Percentiles rank a stretch among this genome's conserved stretches.
Evolutionary conservation across 2,888 invertebrate species (phyloP).

Genomic region (Ormyrus nitidulus): DNA sequence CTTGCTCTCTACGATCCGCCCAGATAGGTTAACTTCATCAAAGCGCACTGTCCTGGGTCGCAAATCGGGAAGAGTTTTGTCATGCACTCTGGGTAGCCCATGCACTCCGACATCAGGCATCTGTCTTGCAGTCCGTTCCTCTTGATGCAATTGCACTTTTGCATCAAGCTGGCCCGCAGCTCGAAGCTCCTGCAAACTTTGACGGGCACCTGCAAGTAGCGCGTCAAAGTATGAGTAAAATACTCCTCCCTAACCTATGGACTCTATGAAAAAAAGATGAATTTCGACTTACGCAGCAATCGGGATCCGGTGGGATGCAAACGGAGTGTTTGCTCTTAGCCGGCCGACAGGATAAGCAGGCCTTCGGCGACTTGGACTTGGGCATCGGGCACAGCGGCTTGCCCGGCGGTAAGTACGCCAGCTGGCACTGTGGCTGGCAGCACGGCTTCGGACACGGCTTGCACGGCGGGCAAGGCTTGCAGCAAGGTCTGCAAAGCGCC

Average conservation of each 20-base stretch:
- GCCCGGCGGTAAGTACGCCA: neutral
- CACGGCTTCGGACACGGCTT: conserved; percentile 16
- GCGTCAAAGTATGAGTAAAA: neutral
- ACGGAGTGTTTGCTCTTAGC: too few species aligned
- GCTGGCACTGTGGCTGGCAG: conserved; percentile 6
- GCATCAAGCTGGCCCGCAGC: conserved; percentile 69
- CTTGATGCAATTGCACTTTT: conserved; percentile 73
- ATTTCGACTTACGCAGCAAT: conserved; percentile 13
- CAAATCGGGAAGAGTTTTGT: conserved; percentile 72
- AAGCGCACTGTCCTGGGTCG: conserved; percentile 67
- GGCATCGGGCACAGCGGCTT: neutral
- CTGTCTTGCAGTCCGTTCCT: conserved; percentile 74
- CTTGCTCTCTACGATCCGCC: conserved; percentile 44
- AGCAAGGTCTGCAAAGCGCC: too few species aligned
- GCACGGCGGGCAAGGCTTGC: neutral
- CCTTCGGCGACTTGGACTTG: too few species aligned
- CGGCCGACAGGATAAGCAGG: too few species aligned
- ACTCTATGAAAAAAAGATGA: neutral
- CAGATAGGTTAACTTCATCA: conserved; percentile 64
- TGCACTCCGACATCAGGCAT: conserved; percentile 71
- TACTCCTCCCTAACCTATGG: neutral
- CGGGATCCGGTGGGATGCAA: neutral
- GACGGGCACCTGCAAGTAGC: conserved; percentile 62
- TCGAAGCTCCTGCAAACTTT: conserved; percentile 69
- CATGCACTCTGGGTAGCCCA: conserved; percentile 73